A percentile compares a stretch with the other conserved stretches of the same genome.
phyloP scores from a whole-genome alignment of 2,888 invertebrate genomes.

The Alentia gelatinosa region DNA sequence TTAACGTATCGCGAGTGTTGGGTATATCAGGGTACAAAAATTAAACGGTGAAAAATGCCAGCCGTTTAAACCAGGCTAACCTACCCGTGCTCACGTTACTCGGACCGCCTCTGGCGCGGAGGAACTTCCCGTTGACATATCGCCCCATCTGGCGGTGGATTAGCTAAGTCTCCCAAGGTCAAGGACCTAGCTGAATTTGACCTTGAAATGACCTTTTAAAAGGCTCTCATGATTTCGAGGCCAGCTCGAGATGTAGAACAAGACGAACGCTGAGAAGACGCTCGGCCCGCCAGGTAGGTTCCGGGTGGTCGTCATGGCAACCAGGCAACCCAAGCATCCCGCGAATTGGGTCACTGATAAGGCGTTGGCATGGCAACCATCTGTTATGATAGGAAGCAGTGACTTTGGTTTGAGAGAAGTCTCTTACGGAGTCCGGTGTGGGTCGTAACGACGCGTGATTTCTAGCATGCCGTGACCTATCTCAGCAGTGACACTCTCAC shows the following conservation, averaged over 20 bases:
- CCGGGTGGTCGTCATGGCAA: neutral
- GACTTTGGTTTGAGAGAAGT: too few species aligned
- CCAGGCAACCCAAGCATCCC: neutral
- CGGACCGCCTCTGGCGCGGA: too few species aligned
- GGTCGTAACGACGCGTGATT: too few species aligned
- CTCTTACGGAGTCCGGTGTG: too few species aligned
- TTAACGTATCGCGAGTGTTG: too few species aligned
- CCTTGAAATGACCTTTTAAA: neutral
- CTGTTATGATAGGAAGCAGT: slow-evolving; percentile 7
- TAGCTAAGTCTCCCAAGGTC: neutral
- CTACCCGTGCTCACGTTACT: too few species aligned
- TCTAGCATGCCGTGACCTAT: too few species aligned
- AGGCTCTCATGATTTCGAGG: neutral
- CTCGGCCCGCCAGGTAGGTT: neutral
- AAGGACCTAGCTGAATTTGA: neutral
- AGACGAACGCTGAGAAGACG: neutral
- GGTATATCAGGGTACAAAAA: too few species aligned
- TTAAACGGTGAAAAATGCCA: too few species aligned
- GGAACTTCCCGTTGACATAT: neutral
- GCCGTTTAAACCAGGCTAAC: too few species aligned
- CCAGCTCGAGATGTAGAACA: neutral
- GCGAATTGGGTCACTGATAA: slow-evolving; percentile 12
- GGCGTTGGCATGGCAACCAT: neutral
- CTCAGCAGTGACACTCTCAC: too few species aligned
- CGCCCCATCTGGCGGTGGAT: neutral